Evolutionary conservation across 2,888 invertebrate genomes (phyloP), one percentile per base, ranked within the genome.

Genomic region (Aporophyla lueneburgensis): DNA sequence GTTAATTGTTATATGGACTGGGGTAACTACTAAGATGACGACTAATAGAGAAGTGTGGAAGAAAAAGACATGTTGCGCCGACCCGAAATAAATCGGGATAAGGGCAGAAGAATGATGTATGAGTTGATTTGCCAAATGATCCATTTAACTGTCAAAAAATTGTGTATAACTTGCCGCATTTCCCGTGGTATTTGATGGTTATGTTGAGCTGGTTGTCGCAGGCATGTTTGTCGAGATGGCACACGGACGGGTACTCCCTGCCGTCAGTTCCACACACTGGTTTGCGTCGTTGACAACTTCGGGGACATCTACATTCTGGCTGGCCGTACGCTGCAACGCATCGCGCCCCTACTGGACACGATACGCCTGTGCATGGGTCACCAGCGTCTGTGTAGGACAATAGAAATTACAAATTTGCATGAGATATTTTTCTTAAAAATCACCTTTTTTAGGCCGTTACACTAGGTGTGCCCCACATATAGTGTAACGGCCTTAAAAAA

Each of bases 261-360:
- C 98, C 98, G 93, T 99, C 99, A 24, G 98, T 98, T 43, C 98
- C 99, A 91, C 99, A 99, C 14, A 98, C 98, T 7, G 98, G 98
- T 90, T 98, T 98, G 89, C 98, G 97, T 92, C 97, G 97, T 84
- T 98, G 98, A 82, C 96, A 96, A 80, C 93, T 96, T 40, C 95
- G 89, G 3, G 96, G 94, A 94, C 99, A 99, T 86, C 95, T 91
- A 78, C 96, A 96, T 80, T 96, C 98, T 61, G 97, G 97, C 82
- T 97, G 97, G 14, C 98, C 98, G 89, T 98, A 98, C 2, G 97
- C 93, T 53, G 97, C 96, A 54, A 94, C 97, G 92, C 98, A 98
- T 70, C 97, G 96, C 1, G 98, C 97, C 2, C 98, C 98, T 84
- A 97, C 97, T 78, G 97, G 97, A 92, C 98, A 98, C 33, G 96